Evolutionary conservation across 92 coral and sea anemone genomes (phyloP).

Genomic region (Hydrozoanthus gracilis): DNA sequence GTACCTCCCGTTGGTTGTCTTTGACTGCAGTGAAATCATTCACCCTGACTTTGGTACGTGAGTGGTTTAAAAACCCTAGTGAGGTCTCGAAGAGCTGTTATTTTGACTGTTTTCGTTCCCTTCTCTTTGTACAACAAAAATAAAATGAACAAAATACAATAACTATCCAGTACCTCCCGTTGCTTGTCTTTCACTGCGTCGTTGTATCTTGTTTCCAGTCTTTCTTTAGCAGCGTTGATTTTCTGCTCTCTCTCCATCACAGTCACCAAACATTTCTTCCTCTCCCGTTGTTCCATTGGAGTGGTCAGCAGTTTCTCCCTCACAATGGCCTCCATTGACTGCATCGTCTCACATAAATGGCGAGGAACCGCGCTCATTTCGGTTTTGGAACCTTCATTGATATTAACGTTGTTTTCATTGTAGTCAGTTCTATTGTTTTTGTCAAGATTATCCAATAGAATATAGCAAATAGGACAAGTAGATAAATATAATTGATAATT

Average conservation of each 20-base stretch:
- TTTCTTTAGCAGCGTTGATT: slow-evolving; percentile 71
- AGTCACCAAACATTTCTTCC: slow-evolving; percentile 71
- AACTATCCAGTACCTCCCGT: slow-evolving; percentile 66
- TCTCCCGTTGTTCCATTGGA: slow-evolving; percentile 74
- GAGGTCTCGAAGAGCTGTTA: too few relatives aligned
- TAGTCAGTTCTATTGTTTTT: background rate
- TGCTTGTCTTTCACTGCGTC: slow-evolving; percentile 81
- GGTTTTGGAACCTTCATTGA: background rate
- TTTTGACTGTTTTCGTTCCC: too few relatives aligned
- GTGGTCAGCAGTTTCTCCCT: slow-evolving; percentile 85
- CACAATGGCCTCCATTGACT: slow-evolving; percentile 67
- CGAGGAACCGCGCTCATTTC: slow-evolving; percentile 47
- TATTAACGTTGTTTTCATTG: background rate
- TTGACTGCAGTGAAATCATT: slow-evolving; percentile 57
- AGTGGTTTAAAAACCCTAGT: too few relatives aligned
- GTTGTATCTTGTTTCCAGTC: slow-evolving; percentile 70
- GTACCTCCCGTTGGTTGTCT: slow-evolving; percentile 86
- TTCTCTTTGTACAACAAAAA: too few relatives aligned
- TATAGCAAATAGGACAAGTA: background rate
- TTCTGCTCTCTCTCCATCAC: slow-evolving; percentile 84
- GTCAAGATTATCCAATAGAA: background rate
- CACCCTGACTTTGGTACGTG: too few relatives aligned
- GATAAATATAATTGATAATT: too few relatives aligned
- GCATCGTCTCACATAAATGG: slow-evolving; percentile 66
- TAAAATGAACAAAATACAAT: too few relatives aligned